Percentiles rank a stretch among this genome's conserved stretches.
These are phyloP conservation scores for Sarcophaga bullata DNA, from an alignment of 1,140 invertebrate genomes.

Conservation along the genomic window DNA sequence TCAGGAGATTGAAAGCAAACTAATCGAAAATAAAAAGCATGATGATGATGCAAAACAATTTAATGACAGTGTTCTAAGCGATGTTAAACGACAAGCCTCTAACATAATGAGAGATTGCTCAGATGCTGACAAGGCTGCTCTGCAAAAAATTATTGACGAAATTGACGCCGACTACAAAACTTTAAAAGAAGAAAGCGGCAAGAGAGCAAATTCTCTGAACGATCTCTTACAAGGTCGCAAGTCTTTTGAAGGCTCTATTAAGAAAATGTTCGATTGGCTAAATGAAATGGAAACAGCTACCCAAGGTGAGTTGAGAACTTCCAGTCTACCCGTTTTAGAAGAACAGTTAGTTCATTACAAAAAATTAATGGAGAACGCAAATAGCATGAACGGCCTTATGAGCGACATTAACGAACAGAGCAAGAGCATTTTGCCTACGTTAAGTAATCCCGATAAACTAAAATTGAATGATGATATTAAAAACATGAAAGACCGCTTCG, in stretches of 20 bases:
- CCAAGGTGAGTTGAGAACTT: constrained; percentile 79
- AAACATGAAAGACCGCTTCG: constrained; percentile 80
- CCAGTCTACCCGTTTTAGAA: constrained; percentile 81
- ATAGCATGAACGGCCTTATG: constrained; percentile 76
- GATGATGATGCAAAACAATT: constrained; percentile 82
- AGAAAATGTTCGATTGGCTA: constrained; percentile 85
- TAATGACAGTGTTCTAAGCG: constrained; percentile 78
- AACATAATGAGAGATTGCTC: constrained; percentile 83
- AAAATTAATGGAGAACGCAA: constrained; percentile 79
- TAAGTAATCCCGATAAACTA: constrained; percentile 87
- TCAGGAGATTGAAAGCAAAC: constrained; percentile 80
- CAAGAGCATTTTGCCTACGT: constrained; percentile 80
- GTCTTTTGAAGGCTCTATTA: constrained; percentile 82
- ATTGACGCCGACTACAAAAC: constrained; percentile 76
- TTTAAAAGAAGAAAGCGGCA: constrained; percentile 76
- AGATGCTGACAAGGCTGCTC: constrained; percentile 73
- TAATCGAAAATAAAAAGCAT: constrained; percentile 77
- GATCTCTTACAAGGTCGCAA: constrained; percentile 80
- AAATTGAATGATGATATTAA: constrained; percentile 82
- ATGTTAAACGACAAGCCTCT: constrained; percentile 80
- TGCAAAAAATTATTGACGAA: constrained; percentile 75
- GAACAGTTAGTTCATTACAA: constrained; percentile 88
- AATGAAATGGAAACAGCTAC: constrained; percentile 87
- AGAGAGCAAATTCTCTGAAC: constrained; percentile 77
- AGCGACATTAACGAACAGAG: constrained; percentile 80